phyloP scores from a whole-genome alignment of 2,797 vertebrate species.

The Mareca penelope region DNA sequence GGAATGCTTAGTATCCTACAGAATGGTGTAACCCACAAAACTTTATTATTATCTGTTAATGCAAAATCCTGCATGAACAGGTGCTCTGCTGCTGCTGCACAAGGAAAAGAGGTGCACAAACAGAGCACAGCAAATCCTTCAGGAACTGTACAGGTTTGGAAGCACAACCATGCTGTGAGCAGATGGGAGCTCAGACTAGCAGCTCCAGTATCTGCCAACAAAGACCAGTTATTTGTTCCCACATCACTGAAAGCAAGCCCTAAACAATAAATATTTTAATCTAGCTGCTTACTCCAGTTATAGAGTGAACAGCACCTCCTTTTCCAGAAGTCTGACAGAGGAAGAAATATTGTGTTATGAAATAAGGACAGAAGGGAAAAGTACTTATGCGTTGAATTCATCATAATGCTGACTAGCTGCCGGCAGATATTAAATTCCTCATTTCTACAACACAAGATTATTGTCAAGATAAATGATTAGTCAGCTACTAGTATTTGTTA shows the following conservation, averaged over 20 bases:
- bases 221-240: neutral
- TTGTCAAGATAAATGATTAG: neutral
- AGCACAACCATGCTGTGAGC: neutral
- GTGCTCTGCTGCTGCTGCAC: neutral
- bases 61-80: neutral
- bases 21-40: neutral
- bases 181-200: neutral
- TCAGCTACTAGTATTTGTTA: neutral
- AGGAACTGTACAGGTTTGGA: neutral
- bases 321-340: neutral
- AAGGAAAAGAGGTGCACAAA: neutral
- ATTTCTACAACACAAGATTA: neutral
- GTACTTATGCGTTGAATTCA: neutral
- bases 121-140: neutral
- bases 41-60: neutral
- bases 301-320: neutral
- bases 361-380: neutral
- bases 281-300: neutral
- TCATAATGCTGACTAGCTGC: neutral
- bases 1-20: neutral
- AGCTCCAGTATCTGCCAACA: neutral
- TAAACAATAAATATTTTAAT: neutral
- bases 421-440: neutral
- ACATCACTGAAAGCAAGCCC: neutral
- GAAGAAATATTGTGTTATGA: neutral